A percentile compares a stretch with the other conserved stretches of the same genome.
Conservation (phyloP, 2,888 invertebrate genomes). For the Patella depressa region DNA sequence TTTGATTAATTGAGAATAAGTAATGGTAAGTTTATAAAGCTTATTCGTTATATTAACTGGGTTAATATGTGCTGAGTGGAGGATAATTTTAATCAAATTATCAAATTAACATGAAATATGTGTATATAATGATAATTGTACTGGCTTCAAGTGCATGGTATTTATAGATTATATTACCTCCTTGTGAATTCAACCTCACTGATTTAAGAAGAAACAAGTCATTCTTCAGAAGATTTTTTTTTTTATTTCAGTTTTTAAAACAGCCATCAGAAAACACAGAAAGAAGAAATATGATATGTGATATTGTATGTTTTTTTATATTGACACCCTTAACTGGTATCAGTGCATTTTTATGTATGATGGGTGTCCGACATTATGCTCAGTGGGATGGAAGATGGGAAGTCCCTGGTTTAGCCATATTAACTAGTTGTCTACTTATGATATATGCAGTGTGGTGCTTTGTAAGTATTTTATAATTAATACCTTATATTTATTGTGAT, state of each 20-base stretch:
- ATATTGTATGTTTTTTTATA: slow-evolving; percentile 75
- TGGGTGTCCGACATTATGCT: slow-evolving; percentile 68
- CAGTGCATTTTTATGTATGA: slow-evolving; percentile 73
- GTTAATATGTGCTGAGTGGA: too few relatives aligned
- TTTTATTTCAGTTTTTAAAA: slow-evolving; percentile 75
- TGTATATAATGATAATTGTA: too few relatives aligned
- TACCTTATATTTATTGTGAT: too few relatives aligned
- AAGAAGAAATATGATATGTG: slow-evolving; percentile 73
- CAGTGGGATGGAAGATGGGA: slow-evolving; percentile 44
- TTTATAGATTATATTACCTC: too few relatives aligned
- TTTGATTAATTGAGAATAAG: too few relatives aligned
- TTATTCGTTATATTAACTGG: too few relatives aligned
- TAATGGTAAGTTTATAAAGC: too few relatives aligned
- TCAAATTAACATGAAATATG: too few relatives aligned
- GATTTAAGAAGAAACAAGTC: too few relatives aligned
- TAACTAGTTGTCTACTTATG: slow-evolving; percentile 53
- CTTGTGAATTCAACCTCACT: too few relatives aligned
- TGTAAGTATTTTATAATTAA: slow-evolving; percentile 39
- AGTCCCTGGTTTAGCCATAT: slow-evolving; percentile 53
- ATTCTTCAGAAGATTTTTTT: background rate
- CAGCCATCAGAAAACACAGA: slow-evolving; percentile 71
- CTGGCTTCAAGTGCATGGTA: too few relatives aligned
- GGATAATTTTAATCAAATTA: too few relatives aligned
- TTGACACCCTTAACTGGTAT: slow-evolving; percentile 76
- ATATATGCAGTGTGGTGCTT: slow-evolving; percentile 61